phyloP scores from a whole-genome alignment of 2,888 invertebrate species.

The Argynnis bischoffii region DNA sequence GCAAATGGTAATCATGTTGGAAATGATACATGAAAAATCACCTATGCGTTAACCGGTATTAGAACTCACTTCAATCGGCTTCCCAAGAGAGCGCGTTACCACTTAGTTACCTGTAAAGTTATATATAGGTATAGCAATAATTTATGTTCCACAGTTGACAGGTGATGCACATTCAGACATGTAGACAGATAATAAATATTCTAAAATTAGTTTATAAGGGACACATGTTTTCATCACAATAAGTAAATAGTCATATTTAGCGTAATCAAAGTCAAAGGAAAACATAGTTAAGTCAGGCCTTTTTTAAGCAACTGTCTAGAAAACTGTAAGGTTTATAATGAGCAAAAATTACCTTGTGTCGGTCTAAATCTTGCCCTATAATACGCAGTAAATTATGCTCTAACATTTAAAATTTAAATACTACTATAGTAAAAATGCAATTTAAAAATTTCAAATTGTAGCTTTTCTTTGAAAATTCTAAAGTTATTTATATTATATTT shows the following conservation, averaged over 20 bases:
- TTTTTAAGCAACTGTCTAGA: neutral
- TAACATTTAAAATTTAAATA: neutral
- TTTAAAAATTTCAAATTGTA: constrained; percentile 2
- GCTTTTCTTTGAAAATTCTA: neutral
- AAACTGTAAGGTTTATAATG: neutral
- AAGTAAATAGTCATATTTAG: neutral
- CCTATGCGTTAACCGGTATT: too few relatives aligned
- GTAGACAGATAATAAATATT: too few relatives aligned
- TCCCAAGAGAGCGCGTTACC: too few relatives aligned
- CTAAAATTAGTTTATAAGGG: too few relatives aligned
- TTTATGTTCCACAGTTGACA: too few relatives aligned
- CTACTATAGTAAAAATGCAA: neutral
- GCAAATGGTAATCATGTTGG: too few relatives aligned
- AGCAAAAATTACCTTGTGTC: neutral
- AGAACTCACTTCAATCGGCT: too few relatives aligned
- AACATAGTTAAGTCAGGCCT: neutral
- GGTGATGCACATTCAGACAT: too few relatives aligned
- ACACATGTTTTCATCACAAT: too few relatives aligned
- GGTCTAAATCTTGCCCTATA: neutral
- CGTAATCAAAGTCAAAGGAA: neutral
- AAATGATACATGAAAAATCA: too few relatives aligned
- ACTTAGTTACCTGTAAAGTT: too few relatives aligned
- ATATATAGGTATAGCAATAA: too few relatives aligned
- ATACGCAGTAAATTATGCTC: constrained; percentile 1
- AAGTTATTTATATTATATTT: neutral